These are phyloP conservation scores for Hyperoplus immaculatus DNA, from an alignment of 2,797 vertebrate species.

Conservation along the genomic window DNA sequence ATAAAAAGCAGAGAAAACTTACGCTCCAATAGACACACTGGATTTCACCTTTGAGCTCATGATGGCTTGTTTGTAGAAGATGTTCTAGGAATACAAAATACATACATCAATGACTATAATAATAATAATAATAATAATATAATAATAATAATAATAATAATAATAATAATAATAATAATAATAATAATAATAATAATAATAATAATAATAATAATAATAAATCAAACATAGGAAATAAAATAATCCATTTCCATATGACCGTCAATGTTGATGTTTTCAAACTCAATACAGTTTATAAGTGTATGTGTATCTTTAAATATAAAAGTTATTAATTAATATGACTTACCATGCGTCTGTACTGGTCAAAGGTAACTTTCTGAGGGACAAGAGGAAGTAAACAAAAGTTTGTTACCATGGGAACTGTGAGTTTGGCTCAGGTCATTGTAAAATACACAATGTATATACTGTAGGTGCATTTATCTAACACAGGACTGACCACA, in stretches of 20 bases:
- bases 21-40: slow-evolving; percentile 96
- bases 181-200: too few species aligned
- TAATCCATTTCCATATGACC: neutral
- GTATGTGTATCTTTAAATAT: neutral
- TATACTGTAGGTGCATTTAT: neutral
- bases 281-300: neutral
- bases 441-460: neutral
- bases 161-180: too few species aligned
- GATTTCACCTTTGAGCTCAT: slow-evolving; percentile 96
- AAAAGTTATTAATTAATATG: neutral
- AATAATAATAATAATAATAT: too few species aligned
- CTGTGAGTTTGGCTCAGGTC: neutral
- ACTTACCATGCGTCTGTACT: slow-evolving; percentile 88
- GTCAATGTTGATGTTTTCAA: neutral
- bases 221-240: too few species aligned
- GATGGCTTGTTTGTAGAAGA: slow-evolving; percentile 93
- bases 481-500: neutral
- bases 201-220: too few species aligned
- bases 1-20: slow-evolving; percentile 68
- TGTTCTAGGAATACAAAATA: slow-evolving; percentile 83
- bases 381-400: slow-evolving; percentile 62
- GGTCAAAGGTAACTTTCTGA: slow-evolving; percentile 90
- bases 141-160: too few species aligned
- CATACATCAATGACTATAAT: too few species aligned
- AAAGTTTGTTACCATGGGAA: neutral